These are phyloP conservation scores for Drosophila elegans DNA, from an alignment of 1,140 invertebrate genomes.

Conservation along the genomic window DNA sequence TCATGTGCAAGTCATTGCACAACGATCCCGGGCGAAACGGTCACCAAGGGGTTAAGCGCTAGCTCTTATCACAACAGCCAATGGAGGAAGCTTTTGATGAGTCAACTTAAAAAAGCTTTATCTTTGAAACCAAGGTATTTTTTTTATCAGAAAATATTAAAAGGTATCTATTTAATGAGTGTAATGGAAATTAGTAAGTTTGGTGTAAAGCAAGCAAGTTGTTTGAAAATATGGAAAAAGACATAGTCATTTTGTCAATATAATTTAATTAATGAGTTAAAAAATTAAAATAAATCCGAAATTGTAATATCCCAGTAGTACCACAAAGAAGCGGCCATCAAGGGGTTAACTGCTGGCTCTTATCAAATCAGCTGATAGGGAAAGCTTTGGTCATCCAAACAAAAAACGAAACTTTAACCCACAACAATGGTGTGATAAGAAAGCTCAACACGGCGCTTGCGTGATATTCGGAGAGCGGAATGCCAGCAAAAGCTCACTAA, in stretches of 20 bases:
- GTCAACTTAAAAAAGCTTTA: not conserved
- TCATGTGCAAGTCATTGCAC: slow-evolving; percentile 60
- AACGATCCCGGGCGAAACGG: slow-evolving; percentile 33
- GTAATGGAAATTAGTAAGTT: too few species aligned
- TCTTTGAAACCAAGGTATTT: not conserved
- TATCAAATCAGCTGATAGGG: slow-evolving; percentile 65
- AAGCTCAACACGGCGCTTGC: slow-evolving; percentile 67
- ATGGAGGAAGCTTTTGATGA: slow-evolving; percentile 15
- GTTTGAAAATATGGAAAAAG: too few species aligned
- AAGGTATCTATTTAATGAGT: too few species aligned
- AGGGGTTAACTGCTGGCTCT: slow-evolving; percentile 58
- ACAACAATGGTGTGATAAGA: slow-evolving; percentile 60
- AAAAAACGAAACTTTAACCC: slow-evolving; percentile 17
- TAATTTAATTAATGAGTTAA: too few species aligned
- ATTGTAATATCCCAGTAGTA: not conserved
- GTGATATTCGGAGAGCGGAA: slow-evolving; percentile 33
- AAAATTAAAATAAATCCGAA: not conserved
- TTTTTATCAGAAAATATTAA: too few species aligned
- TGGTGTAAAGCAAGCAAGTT: too few species aligned
- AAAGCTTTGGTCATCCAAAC: slow-evolving; percentile 33
- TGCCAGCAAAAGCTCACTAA: slow-evolving; percentile 25
- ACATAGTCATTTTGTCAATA: too few species aligned
- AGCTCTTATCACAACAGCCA: slow-evolving; percentile 60
- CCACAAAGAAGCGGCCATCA: slow-evolving; percentile 33
- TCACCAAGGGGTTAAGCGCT: slow-evolving; percentile 60